These are phyloP conservation scores for Dissostichus mawsoni DNA, from an alignment of 2,113 vertebrate species.

Conservation along the genomic window DNA sequence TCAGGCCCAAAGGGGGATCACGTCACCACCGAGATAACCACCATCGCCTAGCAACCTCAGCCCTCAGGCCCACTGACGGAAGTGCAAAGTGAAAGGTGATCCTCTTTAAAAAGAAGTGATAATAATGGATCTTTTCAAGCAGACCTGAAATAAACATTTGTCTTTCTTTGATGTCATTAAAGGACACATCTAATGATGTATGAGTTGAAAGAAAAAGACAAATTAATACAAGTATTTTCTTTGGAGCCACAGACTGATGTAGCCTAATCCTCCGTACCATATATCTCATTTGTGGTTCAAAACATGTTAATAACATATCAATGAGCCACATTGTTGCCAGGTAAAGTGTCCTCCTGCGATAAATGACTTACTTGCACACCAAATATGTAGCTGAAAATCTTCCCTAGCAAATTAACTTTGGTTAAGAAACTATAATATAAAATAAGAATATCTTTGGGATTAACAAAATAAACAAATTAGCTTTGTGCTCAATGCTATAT, in stretches of 20 bases:
- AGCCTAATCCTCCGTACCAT: not conserved
- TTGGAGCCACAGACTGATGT: not conserved
- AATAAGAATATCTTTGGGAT: not conserved
- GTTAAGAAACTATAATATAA: not conserved
- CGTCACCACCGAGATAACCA: slow-evolving; percentile 73
- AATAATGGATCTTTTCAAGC: slow-evolving; percentile 67
- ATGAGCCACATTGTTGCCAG: not conserved
- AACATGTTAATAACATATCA: not conserved
- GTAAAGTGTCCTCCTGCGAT: not conserved
- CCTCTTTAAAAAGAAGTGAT: slow-evolving; percentile 59
- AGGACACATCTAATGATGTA: not conserved
- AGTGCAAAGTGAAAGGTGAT: slow-evolving; percentile 76
- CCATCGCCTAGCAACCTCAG: slow-evolving; percentile 78
- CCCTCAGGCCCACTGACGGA: slow-evolving; percentile 69
- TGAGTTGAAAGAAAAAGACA: no score
- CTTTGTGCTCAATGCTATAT: not conserved
- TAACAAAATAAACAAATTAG: not conserved
- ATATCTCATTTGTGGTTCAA: not conserved
- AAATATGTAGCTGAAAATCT: not conserved
- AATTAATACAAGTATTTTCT: no score
- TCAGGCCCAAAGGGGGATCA: slow-evolving; percentile 68
- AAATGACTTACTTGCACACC: not conserved
- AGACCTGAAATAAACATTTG: slow-evolving; percentile 29
- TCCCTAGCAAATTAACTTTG: no score
- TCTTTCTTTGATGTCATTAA: slow-evolving; percentile 28